Base-by-base conservation (phyloP, 2,797 vertebrate species). In the Clarias pachynema region DNA sequence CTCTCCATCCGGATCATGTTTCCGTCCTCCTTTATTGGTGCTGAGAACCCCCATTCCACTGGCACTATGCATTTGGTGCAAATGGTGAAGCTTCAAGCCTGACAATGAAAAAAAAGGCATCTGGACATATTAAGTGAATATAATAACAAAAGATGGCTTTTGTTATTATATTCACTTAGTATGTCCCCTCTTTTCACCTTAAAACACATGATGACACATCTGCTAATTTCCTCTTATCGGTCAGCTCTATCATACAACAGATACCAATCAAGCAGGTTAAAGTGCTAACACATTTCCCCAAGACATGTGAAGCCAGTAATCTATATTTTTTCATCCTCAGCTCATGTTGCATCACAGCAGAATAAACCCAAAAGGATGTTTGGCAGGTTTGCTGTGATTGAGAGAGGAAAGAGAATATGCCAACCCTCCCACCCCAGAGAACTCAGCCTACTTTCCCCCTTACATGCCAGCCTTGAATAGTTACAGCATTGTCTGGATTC, bases 1-100 rank as follows among this genome's bases (percentile, higher is more conserved):
- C 79, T 56, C 65, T 82, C 68, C 34, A 60, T 84, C 84, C 63
- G 56, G 79, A 49, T 26, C 5, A 62, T 56, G 40, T 74, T 83
- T 84, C 83, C 57, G 59, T 84, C 16, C 77, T 68, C 20, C 60
- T 49, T 16, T 53, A 77, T 59, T 60, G 80, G 26, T 84, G 82
- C 81, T 81, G 40, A 68, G 34, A n/a, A 77, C n/a, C 63, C 66
- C 44, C 53, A 84, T 79, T 88, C 63, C 56, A 18, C 31, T 62
- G 4, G 44, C 70, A 60, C 34, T 20, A 57, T 49, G 24, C 24
- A 44, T 3, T 9, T 75, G 20, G 0, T 26, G 15, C 7, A 26
- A 18, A 49, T 80, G 40, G 15, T 40, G 24, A 60, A 6, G 31
- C 8, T 75, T 18, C 18, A 26, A 75, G 20, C 53, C 15, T 4